Evolutionary conservation across 2,113 vertebrate genomes (phyloP).

Genomic region (Ptilonorhynchus violaceus): DNA sequence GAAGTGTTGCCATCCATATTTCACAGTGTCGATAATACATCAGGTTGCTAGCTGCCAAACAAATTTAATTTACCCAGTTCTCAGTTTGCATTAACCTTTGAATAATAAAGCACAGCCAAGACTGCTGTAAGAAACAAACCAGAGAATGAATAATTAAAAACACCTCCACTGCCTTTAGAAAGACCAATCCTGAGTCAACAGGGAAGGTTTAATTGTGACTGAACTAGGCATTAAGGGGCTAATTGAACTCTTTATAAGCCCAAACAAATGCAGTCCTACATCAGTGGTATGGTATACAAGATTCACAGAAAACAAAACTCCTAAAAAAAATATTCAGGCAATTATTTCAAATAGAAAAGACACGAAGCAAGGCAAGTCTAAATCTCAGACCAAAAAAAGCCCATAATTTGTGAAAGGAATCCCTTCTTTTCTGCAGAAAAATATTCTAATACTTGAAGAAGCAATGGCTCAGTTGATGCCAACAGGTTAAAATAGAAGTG

Average conservation of each 20-base stretch:
- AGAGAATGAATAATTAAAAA: constrained; percentile 79
- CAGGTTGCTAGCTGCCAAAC: constrained; percentile 51
- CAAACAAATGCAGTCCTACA: constrained; percentile 45
- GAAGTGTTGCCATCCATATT: constrained; percentile 17
- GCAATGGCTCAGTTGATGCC: not conserved
- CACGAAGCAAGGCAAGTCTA: not conserved
- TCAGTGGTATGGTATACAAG: not conserved
- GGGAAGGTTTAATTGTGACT: constrained; percentile 68
- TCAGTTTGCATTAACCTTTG: constrained; percentile 78
- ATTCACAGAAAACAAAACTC: constrained; percentile 28
- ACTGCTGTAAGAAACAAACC: constrained; percentile 75
- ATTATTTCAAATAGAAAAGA: constrained; percentile 42
- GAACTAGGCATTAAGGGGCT: constrained; percentile 68
- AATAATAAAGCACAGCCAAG: constrained; percentile 79
- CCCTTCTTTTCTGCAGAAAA: not conserved
- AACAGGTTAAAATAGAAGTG: constrained; percentile 27
- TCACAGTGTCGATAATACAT: not conserved
- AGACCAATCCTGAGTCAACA: constrained; percentile 63
- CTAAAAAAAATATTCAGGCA: not conserved
- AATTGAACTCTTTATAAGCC: constrained; percentile 70
- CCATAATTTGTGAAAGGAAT: not conserved
- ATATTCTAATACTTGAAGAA: not conserved
- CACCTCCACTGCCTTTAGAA: constrained; percentile 69
- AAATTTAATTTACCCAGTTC: constrained; percentile 73
- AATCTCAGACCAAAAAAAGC: not conserved